Percentiles rank a stretch among this genome's conserved stretches.
Evolutionary conservation across 1,140 invertebrate species (phyloP).

Genomic region (Antheraea pernyi): DNA sequence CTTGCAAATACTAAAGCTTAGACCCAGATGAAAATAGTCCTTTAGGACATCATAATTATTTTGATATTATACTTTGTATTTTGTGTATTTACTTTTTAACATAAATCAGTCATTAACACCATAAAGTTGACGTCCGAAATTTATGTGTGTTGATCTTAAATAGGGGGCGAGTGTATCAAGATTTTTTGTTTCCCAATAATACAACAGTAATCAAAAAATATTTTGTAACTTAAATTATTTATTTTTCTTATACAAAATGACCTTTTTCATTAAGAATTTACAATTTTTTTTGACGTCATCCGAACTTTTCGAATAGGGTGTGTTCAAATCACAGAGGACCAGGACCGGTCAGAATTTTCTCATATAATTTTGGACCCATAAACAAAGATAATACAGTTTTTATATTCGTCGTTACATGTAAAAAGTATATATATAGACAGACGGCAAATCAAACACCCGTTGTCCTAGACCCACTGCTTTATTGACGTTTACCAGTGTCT

Average conservation of each 20-base stretch:
- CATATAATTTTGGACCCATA: slow-evolving; percentile 58
- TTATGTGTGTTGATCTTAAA: neutral
- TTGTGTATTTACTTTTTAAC: too few species aligned
- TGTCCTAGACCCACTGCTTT: slow-evolving; percentile 76
- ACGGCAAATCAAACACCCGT: slow-evolving; percentile 73
- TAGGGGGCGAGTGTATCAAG: neutral
- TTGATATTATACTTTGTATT: too few species aligned
- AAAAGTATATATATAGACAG: slow-evolving; percentile 16
- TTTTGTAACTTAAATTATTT: slow-evolving; percentile 77
- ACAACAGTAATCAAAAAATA: slow-evolving; percentile 64
- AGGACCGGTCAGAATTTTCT: slow-evolving; percentile 37
- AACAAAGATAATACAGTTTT: slow-evolving; percentile 52
- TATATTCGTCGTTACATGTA: neutral
- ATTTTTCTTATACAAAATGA: slow-evolving; percentile 77
- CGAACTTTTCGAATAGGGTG: slow-evolving; percentile 38
- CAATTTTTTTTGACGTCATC: slow-evolving; percentile 61
- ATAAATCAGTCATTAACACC: too few species aligned
- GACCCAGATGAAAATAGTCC: too few species aligned
- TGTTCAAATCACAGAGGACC: slow-evolving; percentile 53
- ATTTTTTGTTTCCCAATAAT: slow-evolving; percentile 35
- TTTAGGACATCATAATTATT: too few species aligned
- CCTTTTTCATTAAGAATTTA: slow-evolving; percentile 66
- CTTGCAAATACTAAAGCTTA: too few species aligned
- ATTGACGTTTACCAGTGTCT: slow-evolving; percentile 74
- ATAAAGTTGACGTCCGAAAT: too few species aligned